Evolutionary conservation across 2,888 invertebrate genomes (phyloP), one percentile per base, ranked within the genome.

Genomic region (Lasius platythorax): DNA sequence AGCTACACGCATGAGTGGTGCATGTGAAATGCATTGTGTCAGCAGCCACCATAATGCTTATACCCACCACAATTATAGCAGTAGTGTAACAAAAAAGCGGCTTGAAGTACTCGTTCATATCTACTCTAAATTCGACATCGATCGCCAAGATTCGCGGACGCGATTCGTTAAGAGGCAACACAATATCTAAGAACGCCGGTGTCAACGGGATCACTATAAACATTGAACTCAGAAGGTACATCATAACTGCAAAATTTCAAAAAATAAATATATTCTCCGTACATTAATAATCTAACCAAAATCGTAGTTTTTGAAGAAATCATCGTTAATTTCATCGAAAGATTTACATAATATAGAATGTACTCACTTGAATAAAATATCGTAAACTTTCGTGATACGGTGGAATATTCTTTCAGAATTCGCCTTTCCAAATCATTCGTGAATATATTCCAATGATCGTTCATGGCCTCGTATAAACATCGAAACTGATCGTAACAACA

Each of bases 391-490:
- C n/a, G 53, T 9, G 78, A 68, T 40, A 68, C 2, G 12, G 2
- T 15, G 11, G 78, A 78, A 46, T 78, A 68, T 12, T 56, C 8
- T 40, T 78, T 78, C 4, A 78, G 9, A 40, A 40, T 56, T 15
- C 30, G 68, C 8, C 56, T 9, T 9, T 78, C 78, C 8, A 56
- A 40, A 12, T 78, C 30, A 12, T 30, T n/a, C 1, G 68, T 78
- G 18, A 78, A 78, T 30, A 56, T 43, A 40, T 78, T 40, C 78
- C 78, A 78, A n/a, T 78, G 68, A n/a, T 40, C 40, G 12, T 78
- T n/a, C 30, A 78, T 78, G 12, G 53, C 12, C 56, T 40, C 28
- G n/a, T 78, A 78, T 8, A 78, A 56, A 43, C 5, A n/a, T n/a
- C n/a, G 40, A 9, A n/a, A 15, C 78, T 78, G 76, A 37, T 58